These are phyloP conservation scores for Pomacea canaliculata DNA, from an alignment of 2,888 invertebrate species.

Conservation along the genomic window DNA sequence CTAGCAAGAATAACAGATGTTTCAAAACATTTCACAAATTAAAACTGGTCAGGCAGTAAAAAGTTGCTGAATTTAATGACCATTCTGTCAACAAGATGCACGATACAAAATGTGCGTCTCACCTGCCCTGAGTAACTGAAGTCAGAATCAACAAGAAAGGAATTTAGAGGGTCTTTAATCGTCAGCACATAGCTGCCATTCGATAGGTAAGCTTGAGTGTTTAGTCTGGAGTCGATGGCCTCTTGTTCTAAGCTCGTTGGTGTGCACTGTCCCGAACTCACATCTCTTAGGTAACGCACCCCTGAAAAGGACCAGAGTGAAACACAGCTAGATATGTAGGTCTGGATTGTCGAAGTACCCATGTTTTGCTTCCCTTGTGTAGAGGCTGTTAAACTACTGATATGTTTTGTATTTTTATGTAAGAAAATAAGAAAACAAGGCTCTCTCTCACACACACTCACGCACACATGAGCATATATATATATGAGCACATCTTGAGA, in stretches of 20 bases:
- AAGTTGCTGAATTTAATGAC: too few species aligned
- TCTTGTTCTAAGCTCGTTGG: conserved; percentile 38
- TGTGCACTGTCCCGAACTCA: conserved; percentile 48
- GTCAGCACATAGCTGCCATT: conserved; percentile 43
- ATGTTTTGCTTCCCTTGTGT: too few species aligned
- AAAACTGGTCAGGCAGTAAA: too few species aligned
- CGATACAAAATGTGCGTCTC: not conserved
- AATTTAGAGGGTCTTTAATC: conserved; percentile 39
- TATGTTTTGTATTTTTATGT: too few species aligned
- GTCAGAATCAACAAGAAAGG: conserved; percentile 47
- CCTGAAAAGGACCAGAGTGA: conserved; percentile 36
- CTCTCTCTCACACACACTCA: not conserved
- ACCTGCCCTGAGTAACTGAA: conserved; percentile 58
- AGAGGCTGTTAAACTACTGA: too few species aligned
- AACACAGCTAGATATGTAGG: not conserved
- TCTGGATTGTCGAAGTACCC: too few species aligned
- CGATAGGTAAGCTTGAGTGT: conserved; percentile 29
- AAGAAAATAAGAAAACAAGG: not conserved
- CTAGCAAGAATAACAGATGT: too few species aligned
- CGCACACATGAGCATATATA: too few species aligned
- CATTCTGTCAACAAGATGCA: too few species aligned
- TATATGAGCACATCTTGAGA: too few species aligned
- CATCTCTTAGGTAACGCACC: conserved; percentile 54
- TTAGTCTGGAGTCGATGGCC: conserved; percentile 41
- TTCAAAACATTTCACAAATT: too few species aligned